phyloP scores from a whole-genome alignment of 30 jellyfish, hydroid and myxozoan genomes.

The Turritopsis dohrnii region DNA sequence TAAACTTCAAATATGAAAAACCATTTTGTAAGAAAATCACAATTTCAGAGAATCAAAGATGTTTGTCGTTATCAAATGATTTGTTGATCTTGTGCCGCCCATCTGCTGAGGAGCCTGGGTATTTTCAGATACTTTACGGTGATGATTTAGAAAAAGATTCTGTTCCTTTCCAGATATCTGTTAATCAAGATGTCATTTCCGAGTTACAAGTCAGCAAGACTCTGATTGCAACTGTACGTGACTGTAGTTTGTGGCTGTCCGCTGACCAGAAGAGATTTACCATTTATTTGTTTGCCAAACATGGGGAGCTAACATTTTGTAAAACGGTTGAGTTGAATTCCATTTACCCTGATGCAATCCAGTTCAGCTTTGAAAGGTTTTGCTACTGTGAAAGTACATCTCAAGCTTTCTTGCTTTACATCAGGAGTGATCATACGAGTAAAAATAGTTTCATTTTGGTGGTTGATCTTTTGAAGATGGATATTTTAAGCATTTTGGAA shows the following conservation, averaged over 20 bases:
- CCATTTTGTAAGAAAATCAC: neutral
- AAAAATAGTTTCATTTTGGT: constrained; percentile 14
- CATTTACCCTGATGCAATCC: neutral
- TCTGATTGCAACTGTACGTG: neutral
- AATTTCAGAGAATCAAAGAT: neutral
- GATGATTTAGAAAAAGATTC: neutral
- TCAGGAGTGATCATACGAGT: neutral
- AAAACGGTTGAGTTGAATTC: constrained; percentile 7
- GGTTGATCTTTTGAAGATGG: neutral
- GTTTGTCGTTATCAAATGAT: constrained; percentile 1
- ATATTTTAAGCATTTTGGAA: constrained; percentile 16
- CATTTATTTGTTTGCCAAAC: neutral
- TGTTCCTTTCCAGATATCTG: neutral
- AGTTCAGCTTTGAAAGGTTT: neutral
- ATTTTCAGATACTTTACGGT: neutral
- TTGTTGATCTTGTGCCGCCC: neutral
- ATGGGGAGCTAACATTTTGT: neutral
- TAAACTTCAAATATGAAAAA: constrained; percentile 7
- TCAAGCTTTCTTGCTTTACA: constrained; percentile 15
- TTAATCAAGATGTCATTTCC: neutral
- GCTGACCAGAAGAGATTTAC: constrained; percentile 1
- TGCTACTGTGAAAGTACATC: constrained; percentile 24
- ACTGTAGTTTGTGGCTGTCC: constrained; percentile 9
- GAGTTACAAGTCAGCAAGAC: constrained; percentile 10
- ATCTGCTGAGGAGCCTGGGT: neutral